These are phyloP conservation scores for Argyrosomus regius DNA, from an alignment of 2,797 vertebrate genomes.

Conservation along the genomic window DNA sequence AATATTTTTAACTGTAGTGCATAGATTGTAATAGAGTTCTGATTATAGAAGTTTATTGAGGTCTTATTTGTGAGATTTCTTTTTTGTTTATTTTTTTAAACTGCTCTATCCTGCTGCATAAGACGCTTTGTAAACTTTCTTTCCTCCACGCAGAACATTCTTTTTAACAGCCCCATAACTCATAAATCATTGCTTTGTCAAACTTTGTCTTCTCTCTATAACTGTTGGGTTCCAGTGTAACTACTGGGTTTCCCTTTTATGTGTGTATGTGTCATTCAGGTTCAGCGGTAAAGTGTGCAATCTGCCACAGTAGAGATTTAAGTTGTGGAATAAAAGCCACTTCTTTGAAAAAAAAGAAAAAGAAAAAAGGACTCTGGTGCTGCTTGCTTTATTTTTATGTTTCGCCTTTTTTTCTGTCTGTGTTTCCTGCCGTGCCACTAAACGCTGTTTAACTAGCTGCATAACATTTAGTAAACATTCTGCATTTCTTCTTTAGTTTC, in stretches of 20 bases:
- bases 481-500: constrained; percentile 50
- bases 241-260: constrained; percentile 45
- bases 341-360: constrained; percentile 68
- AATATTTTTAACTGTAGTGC: constrained; percentile 64
- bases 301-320: constrained; percentile 74
- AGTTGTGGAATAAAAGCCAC: constrained; percentile 84
- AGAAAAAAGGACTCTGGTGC: constrained; percentile 69
- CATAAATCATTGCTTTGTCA: constrained; percentile 68
- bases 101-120: constrained; percentile 36
- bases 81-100: constrained; percentile 41
- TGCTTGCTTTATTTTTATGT: constrained; percentile 78
- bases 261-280: constrained; percentile 62
- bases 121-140: constrained; percentile 40
- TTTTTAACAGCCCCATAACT: constrained; percentile 65
- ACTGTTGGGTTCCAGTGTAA: constrained; percentile 53
- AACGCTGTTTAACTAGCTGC: constrained; percentile 55
- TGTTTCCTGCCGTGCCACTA: constrained; percentile 64
- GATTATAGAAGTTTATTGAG: constrained; percentile 34
- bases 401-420: constrained; percentile 56
- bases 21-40: constrained; percentile 52
- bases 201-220: constrained; percentile 55
- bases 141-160: constrained; percentile 29
- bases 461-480: constrained; percentile 59
- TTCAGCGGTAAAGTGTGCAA: constrained; percentile 68
- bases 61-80: constrained; percentile 54